A percentile compares a stretch with the other conserved stretches of the same genome.
Evolutionary conservation across 1,140 invertebrate genomes (phyloP).

Genomic region (Thrips palmi): DNA sequence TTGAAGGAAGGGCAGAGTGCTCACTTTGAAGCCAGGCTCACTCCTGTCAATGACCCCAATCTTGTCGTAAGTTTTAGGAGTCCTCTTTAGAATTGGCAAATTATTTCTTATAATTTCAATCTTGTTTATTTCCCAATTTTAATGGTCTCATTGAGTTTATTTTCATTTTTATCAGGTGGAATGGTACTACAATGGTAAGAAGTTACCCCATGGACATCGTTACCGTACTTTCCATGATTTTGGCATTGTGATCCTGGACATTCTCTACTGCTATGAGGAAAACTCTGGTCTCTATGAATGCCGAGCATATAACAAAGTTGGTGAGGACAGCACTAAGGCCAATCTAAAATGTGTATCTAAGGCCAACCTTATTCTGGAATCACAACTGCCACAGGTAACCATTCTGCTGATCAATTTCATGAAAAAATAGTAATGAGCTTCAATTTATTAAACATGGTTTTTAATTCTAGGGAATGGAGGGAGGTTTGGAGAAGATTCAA

Average conservation of each 20-base stretch:
- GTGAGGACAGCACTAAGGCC: slow-evolving; percentile 73
- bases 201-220: slow-evolving; percentile 77
- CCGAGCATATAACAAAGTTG: slow-evolving; percentile 77
- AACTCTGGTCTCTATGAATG: slow-evolving; percentile 89
- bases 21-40: slow-evolving; percentile 81
- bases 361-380: slow-evolving; percentile 81
- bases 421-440: background rate
- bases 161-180: slow-evolving; percentile 45
- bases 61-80: slow-evolving; percentile 29
- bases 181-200: slow-evolving; percentile 89
- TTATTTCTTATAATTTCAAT: slow-evolving; percentile 1
- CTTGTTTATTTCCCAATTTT: background rate
- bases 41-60: slow-evolving; percentile 81
- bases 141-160: slow-evolving; percentile 5
- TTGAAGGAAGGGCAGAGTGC: slow-evolving; percentile 83
- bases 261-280: slow-evolving; percentile 91
- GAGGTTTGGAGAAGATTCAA: slow-evolving; percentile 79
- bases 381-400: slow-evolving; percentile 71
- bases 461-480: slow-evolving; percentile 64
- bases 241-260: slow-evolving; percentile 89
- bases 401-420: too few relatives aligned
- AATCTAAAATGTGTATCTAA: slow-evolving; percentile 74
- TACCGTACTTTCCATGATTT: slow-evolving; percentile 95
- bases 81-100: background rate
- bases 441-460: slow-evolving; percentile 10